These are phyloP conservation scores for Phyllotreta striolata DNA, from an alignment of 2,888 invertebrate species.

Conservation along the genomic window DNA sequence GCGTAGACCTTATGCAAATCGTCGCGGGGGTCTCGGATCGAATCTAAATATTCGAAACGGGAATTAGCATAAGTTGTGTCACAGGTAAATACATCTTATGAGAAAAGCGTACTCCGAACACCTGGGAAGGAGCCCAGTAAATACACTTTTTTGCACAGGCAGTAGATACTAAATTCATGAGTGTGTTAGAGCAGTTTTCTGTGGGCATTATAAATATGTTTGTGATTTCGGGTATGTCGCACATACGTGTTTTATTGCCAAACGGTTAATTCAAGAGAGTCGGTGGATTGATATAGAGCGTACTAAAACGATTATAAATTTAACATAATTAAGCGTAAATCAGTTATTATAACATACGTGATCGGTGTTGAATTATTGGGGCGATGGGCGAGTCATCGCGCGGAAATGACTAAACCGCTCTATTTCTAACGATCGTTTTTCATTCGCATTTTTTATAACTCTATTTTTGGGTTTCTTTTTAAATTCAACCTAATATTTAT, in stretches of 20 bases:
- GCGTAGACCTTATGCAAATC: no score
- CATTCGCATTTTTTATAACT: no score
- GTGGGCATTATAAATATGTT: slow-evolving; percentile 39
- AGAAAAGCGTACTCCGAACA: no score
- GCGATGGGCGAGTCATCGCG: slow-evolving; percentile 27
- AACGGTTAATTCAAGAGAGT: slow-evolving; percentile 41
- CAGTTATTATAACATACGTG: slow-evolving; percentile 48
- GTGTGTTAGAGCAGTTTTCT: neutral
- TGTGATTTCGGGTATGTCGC: slow-evolving; percentile 37
- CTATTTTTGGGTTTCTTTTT: no score
- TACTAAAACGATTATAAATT: slow-evolving; percentile 49
- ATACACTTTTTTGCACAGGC: no score
- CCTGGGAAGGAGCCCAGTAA: no score
- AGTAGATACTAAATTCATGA: no score
- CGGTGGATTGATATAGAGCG: slow-evolving; percentile 46
- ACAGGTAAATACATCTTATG: no score
- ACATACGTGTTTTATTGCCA: slow-evolving; percentile 40
- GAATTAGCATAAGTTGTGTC: no score
- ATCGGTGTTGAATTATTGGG: slow-evolving; percentile 44
- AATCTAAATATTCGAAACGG: no score
- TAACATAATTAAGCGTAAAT: slow-evolving; percentile 50
- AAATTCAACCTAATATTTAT: no score
- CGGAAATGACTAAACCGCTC: slow-evolving; percentile 19
- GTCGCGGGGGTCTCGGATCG: no score
- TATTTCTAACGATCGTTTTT: neutral